Evolutionary conservation across 2,888 invertebrate species (phyloP), one percentile per base, ranked within the genome.

Genomic region (Phortica okadai): DNA sequence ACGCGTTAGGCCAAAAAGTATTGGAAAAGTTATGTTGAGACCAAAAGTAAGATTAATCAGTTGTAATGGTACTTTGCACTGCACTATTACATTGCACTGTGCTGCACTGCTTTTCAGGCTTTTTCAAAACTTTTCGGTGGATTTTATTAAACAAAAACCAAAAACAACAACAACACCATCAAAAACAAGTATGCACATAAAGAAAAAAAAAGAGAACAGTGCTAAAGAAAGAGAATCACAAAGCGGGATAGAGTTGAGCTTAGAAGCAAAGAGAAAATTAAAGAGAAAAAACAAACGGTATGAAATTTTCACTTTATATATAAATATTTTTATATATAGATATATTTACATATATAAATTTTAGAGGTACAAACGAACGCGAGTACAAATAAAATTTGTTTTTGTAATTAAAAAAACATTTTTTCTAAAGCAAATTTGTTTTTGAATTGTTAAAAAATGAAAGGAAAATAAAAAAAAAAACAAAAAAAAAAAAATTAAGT

Each of bases 311-410:
- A n/a, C 10, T 64, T 25, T 25, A 11, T 44, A 69, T 54, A 70
- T 70, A 33, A 70, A 54, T 70, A 70, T 70, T 54, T 45, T 70
- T 70, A 69, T 69, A 50, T 50, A 69, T 50, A 69, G 14, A 45
- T 42, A 45, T 70, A 25, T 41, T 33, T 41, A 66, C 14, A 66
- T 14, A 41, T 21, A 66, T 72, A 81, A 78, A 75, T 84, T 84
- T 84, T 82, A 84, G 82, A 79, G 86, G 84, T 86, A 84, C 86
- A 86, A 84, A 84, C 86, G 83, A 70, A 80, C 82, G 80, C 80
- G 82, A 84, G 84, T 84, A 84, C 84, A 84, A 84, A 84, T 84
- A 82, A 81, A 82, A 73, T 76, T 21, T 21, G 21, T 80, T 79
- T 81, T 81, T 77, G 44, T 69, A 56, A 76, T 77, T 21, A 21